Evolutionary conservation across 2,797 vertebrate species (phyloP).

Genomic region (Scleropages formosus): DNA sequence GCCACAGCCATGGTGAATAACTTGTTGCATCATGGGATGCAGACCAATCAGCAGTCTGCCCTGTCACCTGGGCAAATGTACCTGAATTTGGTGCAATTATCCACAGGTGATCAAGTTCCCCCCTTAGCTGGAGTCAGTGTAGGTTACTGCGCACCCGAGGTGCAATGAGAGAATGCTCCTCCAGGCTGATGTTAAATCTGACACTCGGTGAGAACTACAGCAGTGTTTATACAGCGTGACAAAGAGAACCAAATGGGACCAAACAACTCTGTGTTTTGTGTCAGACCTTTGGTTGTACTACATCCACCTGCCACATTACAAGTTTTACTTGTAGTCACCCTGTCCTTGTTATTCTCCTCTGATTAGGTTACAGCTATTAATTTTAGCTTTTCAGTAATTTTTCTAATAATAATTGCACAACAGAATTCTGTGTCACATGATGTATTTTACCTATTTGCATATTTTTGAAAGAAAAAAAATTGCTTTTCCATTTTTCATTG

Average conservation of each 20-base stretch:
- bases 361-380: constrained; percentile 22
- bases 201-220: constrained; percentile 41
- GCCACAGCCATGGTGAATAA: constrained; percentile 50
- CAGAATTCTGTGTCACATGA: no score
- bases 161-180: constrained; percentile 43
- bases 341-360: constrained; percentile 21
- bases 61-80: constrained; percentile 44
- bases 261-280: constrained; percentile 47
- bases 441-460: no score
- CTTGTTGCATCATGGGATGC: constrained; percentile 44
- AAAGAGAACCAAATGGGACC: constrained; percentile 39
- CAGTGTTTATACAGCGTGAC: constrained; percentile 49
- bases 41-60: constrained; percentile 52
- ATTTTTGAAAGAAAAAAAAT: no score
- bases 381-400: no score
- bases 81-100: constrained; percentile 61
- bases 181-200: constrained; percentile 59
- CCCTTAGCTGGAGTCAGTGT: constrained; percentile 28
- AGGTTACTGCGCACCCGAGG: constrained; percentile 40
- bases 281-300: constrained; percentile 22
- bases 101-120: constrained; percentile 55
- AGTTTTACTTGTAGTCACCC: background rate
- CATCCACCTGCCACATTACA: background rate
- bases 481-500: no score
- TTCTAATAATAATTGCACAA: background rate